Base-by-base conservation (phyloP, 2,888 invertebrate genomes). In the Eristalinus sepulchralis region DNA sequence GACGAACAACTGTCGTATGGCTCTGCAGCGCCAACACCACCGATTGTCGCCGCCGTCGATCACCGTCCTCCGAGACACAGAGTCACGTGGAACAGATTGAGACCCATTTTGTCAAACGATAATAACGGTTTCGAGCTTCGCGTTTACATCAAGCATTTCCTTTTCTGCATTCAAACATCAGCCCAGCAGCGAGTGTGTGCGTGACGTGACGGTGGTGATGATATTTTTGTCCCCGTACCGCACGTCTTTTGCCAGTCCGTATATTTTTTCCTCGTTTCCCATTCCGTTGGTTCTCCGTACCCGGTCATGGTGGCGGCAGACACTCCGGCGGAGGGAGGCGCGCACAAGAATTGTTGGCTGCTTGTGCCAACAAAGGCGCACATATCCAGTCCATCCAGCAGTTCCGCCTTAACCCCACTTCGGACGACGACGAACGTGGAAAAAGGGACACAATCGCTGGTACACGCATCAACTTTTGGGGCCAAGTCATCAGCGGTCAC, bases 141-240 rank as follows among this genome's bases (percentile, higher is more conserved):
- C 73, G 47, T 71, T 78, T 64, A 68, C 33, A 73, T 22, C 55
- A 63, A 68, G 68, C 73, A 79, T 83, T 78, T 78, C 83, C 83
- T 79, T 83, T 83, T 64, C 63, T 64, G 73, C 72, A 68, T 83
- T 78, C 34, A 68, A 73, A 68, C 11, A 39, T 39, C 39, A 62
- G 13, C 24, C 34, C 60, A 10, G 5, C 17, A 53, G 27, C 11
- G 59, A 24, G 34, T 76, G 39, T 63, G 77, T 70, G 62, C 62
- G 75, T 68, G 36, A 59, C 34, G 36, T 63, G 73, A 70, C 33
- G 34, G 34, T 53, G 34, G 34, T 34, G 66, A 67, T 36, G 33
- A 66, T 34, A 70, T 63, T 66, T 66, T 57, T 62, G 60, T 79
- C 59, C 55, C 57, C 27, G 62, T 27, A 73, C 63, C 59, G 31